phyloP scores from a whole-genome alignment of 2,113 vertebrate genomes.

The Sakesphorus luctuosus region DNA sequence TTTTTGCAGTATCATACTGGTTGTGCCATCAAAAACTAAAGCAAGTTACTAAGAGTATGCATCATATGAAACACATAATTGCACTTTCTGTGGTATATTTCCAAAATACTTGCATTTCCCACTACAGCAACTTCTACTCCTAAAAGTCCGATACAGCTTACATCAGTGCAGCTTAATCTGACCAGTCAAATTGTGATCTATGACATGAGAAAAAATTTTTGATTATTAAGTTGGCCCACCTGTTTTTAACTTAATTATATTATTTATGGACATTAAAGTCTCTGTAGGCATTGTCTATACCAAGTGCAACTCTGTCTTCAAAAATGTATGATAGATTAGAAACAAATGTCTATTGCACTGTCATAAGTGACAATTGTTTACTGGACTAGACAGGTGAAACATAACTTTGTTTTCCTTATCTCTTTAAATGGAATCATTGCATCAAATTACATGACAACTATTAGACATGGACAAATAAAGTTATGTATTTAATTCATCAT shows the following conservation, averaged over 20 bases:
- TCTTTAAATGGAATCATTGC: background rate
- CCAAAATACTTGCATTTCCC: background rate
- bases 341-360: background rate
- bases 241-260: background rate
- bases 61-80: background rate
- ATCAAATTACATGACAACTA: background rate
- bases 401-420: background rate
- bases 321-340: background rate
- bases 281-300: background rate
- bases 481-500: background rate
- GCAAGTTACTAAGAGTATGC: background rate
- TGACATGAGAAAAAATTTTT: background rate
- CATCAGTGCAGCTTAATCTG: fast-evolving
- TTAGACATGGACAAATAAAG: background rate
- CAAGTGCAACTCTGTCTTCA: background rate
- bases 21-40: background rate
- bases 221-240: background rate
- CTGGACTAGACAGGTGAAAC: background rate
- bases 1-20: background rate
- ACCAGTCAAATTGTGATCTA: background rate
- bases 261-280: background rate
- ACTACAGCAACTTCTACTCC: background rate
- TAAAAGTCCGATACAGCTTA: background rate
- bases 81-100: background rate
- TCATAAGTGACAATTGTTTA: background rate